Conservation (phyloP, 2,888 invertebrate species). For the Lasioglossum lativentre region DNA sequence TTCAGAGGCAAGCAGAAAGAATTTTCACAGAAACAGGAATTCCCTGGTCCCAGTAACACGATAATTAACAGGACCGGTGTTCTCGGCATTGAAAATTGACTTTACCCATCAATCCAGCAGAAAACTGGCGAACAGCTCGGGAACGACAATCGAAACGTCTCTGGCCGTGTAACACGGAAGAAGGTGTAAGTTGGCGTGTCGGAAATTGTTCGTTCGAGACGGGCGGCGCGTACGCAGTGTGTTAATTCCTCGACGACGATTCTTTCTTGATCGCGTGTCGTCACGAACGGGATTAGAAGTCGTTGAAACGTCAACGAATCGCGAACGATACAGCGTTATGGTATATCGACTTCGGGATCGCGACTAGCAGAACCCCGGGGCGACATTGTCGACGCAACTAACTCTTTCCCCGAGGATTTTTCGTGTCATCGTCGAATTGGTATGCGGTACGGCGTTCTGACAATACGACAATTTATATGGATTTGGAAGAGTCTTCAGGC, state of each 20-base stretch:
- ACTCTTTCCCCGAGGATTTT: slow-evolving; percentile 73
- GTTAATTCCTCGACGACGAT: not conserved
- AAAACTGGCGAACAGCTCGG: not conserved
- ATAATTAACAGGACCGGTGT: not conserved
- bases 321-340: not conserved
- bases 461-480: slow-evolving; percentile 84
- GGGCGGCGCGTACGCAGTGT: not conserved
- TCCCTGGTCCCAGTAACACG: not conserved
- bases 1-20: not conserved
- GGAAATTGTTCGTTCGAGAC: slow-evolving; percentile 3
- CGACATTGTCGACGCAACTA: slow-evolving; percentile 64
- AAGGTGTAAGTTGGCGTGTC: slow-evolving; percentile 5
- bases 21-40: not conserved
- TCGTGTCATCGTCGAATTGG: slow-evolving; percentile 78
- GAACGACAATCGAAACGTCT: not conserved
- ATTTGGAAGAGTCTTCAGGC: slow-evolving; percentile 80
- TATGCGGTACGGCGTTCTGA: slow-evolving; percentile 78
- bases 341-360: slow-evolving; percentile 32
- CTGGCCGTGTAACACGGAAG: not conserved
- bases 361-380: slow-evolving; percentile 19
- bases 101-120: not conserved
- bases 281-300: slow-evolving; percentile 9
- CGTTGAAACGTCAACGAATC: not conserved
- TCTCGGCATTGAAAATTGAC: not conserved
- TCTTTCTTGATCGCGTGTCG: not conserved